phyloP scores from a whole-genome alignment of 2,113 vertebrate genomes.

The Phalacrocorax brasilianus region DNA sequence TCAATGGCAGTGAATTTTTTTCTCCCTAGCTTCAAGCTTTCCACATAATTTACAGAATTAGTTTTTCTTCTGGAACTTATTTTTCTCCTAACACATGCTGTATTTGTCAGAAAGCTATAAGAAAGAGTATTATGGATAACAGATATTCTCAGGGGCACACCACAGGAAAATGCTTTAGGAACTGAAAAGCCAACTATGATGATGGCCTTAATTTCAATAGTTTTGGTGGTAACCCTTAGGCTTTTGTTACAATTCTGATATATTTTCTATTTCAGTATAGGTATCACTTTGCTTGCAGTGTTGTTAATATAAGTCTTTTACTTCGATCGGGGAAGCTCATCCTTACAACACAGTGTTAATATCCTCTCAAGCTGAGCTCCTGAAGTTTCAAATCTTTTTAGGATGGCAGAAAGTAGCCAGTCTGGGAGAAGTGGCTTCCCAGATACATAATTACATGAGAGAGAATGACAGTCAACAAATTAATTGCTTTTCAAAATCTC shows the following conservation, averaged over 20 bases:
- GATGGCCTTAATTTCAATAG: background rate
- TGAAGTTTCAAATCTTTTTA: background rate
- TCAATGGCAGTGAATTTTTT: background rate
- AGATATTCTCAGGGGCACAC: background rate
- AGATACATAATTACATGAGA: background rate
- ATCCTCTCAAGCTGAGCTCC: background rate
- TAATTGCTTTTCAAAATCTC: background rate
- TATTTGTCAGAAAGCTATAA: background rate
- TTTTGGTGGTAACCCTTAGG: background rate
- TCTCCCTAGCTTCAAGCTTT: background rate
- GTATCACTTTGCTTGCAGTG: background rate
- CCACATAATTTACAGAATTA: background rate
- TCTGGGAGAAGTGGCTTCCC: background rate
- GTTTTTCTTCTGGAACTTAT: background rate
- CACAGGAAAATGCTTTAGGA: background rate
- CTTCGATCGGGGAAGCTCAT: background rate
- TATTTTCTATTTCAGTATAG: background rate
- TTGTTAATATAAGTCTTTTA: background rate
- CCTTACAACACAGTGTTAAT: background rate
- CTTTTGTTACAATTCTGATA: background rate
- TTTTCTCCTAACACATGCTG: background rate
- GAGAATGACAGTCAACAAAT: background rate
- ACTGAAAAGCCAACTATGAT: background rate
- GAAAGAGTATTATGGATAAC: background rate
- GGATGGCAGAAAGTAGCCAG: background rate